A percentile compares a stretch with the other conserved stretches of the same genome.
Conservation (phyloP, 2,888 invertebrate species). For the Dyspetes luteomarginatus region DNA sequence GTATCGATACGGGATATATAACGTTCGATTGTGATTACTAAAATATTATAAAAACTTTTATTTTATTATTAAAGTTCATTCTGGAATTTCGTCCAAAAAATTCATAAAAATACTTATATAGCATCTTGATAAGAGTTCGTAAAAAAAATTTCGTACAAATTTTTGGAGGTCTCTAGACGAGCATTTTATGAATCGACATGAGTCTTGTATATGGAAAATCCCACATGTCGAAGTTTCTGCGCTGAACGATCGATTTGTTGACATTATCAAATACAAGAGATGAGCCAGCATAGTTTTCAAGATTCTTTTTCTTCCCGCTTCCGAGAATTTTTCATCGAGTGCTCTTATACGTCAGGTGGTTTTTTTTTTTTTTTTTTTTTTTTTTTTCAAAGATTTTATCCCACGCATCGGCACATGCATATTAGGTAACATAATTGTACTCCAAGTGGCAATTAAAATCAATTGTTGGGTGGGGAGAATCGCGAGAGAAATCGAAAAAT, state of each 20-base stretch:
- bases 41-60: no score
- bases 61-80: no score
- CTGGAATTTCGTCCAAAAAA: no score
- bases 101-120: no score
- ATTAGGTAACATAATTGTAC: neutral
- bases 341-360: conserved; percentile 15
- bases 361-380: no score
- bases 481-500: neutral
- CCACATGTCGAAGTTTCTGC: neutral
- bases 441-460: conserved; percentile 4
- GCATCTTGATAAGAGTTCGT: no score
- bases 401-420: neutral
- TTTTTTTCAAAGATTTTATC: neutral
- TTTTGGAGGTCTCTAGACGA: no score
- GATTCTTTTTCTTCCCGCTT: neutral
- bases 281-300: neutral
- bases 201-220: neutral
- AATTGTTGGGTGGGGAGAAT: neutral
- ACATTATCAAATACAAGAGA: neutral
- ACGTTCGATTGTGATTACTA: no score
- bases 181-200: neutral
- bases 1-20: no score
- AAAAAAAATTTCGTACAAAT: no score
- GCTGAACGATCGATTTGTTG: neutral
- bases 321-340: conserved; percentile 15